phyloP scores from a whole-genome alignment of 2,888 invertebrate genomes.

The Thelaira solivaga region DNA sequence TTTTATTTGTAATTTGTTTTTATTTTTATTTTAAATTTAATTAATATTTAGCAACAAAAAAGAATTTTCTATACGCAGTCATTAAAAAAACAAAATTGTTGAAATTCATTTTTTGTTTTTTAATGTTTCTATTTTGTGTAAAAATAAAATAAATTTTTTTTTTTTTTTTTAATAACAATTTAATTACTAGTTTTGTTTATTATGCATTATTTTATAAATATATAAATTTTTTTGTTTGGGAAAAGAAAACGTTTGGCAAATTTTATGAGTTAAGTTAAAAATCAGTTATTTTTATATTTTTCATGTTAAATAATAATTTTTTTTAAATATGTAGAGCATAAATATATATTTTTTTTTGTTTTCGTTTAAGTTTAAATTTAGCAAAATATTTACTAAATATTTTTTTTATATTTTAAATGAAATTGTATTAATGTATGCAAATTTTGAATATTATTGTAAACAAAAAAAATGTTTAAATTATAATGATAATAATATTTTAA shows the following conservation, averaged over 20 bases:
- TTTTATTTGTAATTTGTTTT: conserved; percentile 57
- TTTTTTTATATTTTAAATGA: conserved; percentile 45
- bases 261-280: conserved; percentile 69
- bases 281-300: conserved; percentile 67
- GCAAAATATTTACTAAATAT: conserved; percentile 69
- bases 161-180: background rate
- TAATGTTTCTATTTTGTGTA: conserved; percentile 30
- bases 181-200: conserved; percentile 22
- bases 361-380: conserved; percentile 72
- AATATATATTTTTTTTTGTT: conserved; percentile 66
- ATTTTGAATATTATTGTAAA: conserved; percentile 42
- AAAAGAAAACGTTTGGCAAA: conserved; percentile 75
- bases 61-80: conserved; percentile 30
- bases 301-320: conserved; percentile 67
- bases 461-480: no score
- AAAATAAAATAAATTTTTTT: conserved; percentile 12
- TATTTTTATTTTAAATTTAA: conserved; percentile 55
- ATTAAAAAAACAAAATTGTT: conserved; percentile 29
- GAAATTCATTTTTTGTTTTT: conserved; percentile 17
- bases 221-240: conserved; percentile 69
- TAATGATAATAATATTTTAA: conserved; percentile 12
- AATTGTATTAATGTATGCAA: conserved; percentile 47
- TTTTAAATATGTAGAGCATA: conserved; percentile 59
- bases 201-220: conserved; percentile 44
- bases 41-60: conserved; percentile 7